Percentiles rank a stretch among this genome's conserved stretches.
phyloP scores from a whole-genome alignment of 2,888 invertebrate genomes.

The Tuta absoluta region DNA sequence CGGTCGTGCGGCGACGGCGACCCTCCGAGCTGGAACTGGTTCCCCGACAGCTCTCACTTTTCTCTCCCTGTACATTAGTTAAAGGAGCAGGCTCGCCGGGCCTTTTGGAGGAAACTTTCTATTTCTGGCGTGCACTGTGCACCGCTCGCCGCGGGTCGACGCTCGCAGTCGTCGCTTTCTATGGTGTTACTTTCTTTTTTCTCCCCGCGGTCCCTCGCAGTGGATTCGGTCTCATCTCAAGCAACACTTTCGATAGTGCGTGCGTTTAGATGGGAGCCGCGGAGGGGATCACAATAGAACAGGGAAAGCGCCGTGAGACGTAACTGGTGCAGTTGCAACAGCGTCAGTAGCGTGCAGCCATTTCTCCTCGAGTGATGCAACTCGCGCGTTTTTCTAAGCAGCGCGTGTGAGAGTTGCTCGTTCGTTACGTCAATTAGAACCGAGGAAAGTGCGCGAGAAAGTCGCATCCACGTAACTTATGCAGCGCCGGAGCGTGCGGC shows the following conservation, averaged over 20 bases:
- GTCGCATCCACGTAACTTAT: conserved; percentile 68
- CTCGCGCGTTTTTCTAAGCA: conserved; percentile 68
- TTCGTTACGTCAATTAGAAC: conserved; percentile 79
- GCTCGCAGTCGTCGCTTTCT: conserved; percentile 75
- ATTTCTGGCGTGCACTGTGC: conserved; percentile 65
- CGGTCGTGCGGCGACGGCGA: conserved; percentile 25
- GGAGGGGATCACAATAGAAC: conserved; percentile 64
- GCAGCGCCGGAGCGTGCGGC: conserved; percentile 48
- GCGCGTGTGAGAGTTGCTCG: conserved; percentile 73
- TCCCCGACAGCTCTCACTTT: conserved; percentile 74
- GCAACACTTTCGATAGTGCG: conserved; percentile 43
- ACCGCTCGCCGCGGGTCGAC: conserved; percentile 73
- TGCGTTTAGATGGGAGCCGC: conserved; percentile 31
- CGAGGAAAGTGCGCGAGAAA: conserved; percentile 78
- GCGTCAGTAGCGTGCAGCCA: conserved; percentile 73
- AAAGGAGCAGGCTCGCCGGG: conserved; percentile 64
- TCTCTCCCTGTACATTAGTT: conserved; percentile 75
- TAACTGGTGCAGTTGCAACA: conserved; percentile 73
- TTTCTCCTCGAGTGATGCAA: conserved; percentile 79
- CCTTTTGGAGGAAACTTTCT: conserved; percentile 77
- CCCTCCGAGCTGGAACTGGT: conserved; percentile 60
- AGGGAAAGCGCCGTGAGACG: conserved; percentile 67
- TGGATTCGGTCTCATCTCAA: conserved; percentile 59
- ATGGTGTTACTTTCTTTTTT: conserved; percentile 78
- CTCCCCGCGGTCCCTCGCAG: conserved; percentile 53